These are phyloP conservation scores for Sebastes minor DNA, from an alignment of 2,797 vertebrate species.

Conservation along the genomic window DNA sequence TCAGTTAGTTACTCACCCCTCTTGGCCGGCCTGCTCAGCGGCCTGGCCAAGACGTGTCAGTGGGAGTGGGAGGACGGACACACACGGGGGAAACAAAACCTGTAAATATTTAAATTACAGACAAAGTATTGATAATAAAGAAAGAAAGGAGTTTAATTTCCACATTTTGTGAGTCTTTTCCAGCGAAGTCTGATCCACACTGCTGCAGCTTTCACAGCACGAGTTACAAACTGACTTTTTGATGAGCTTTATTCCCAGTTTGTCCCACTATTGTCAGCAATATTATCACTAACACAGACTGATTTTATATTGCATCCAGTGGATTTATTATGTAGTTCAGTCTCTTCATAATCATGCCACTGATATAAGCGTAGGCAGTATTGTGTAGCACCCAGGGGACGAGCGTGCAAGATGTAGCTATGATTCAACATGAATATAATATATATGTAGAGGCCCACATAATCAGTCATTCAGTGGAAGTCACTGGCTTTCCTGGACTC, in stretches of 20 bases:
- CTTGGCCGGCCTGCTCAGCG: not conserved
- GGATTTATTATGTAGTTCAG: slow-evolving; percentile 46
- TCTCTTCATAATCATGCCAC: slow-evolving; percentile 55
- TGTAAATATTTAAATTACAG: slow-evolving; percentile 23
- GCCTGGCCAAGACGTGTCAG: slow-evolving; percentile 7
- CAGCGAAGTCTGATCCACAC: not conserved
- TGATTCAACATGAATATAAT: slow-evolving; percentile 58
- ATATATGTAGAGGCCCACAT: slow-evolving; percentile 37
- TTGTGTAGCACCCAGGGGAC: slow-evolving; percentile 58
- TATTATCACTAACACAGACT: slow-evolving; percentile 27
- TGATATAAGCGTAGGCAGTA: slow-evolving; percentile 33
- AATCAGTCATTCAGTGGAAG: slow-evolving; percentile 66
- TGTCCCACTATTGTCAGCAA: slow-evolving; percentile 30
- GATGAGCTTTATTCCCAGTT: slow-evolving; percentile 52
- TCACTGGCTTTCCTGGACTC: slow-evolving; percentile 33
- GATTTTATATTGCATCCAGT: slow-evolving; percentile 24
- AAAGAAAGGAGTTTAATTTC: slow-evolving; percentile 1
- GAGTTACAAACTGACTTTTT: slow-evolving; percentile 27
- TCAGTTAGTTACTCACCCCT: not conserved
- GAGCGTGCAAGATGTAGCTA: slow-evolving; percentile 27
- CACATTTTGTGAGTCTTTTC: slow-evolving; percentile 1
- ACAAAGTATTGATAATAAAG: not conserved
- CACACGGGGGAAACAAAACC: not conserved
- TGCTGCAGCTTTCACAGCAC: not conserved
- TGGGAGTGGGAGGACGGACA: not conserved